Percentiles rank a stretch among this genome's conserved stretches.
phyloP scores from a whole-genome alignment of 1,140 invertebrate genomes.

The Amphibalanus amphitrite region DNA sequence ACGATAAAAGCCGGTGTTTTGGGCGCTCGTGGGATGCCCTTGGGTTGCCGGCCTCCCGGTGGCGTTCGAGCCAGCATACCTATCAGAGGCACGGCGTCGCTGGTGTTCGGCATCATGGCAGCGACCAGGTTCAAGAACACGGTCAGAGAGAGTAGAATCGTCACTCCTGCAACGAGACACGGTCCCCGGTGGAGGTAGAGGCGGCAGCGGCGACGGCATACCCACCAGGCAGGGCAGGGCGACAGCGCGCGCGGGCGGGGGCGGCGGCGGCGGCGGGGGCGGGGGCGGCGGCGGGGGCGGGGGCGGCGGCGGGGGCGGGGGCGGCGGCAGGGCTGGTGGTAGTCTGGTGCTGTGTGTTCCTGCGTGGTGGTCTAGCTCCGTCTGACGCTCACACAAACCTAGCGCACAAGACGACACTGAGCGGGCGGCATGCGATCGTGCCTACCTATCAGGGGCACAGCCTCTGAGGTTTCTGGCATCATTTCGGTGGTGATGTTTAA shows the following conservation, averaged over 20 bases:
- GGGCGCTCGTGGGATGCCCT: no score
- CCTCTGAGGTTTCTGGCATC: conserved; percentile 93
- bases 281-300: no score
- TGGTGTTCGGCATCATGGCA: conserved; percentile 64
- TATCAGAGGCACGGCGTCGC: conserved; percentile 65
- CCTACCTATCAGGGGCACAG: conserved; percentile 90
- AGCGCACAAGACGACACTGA: not conserved
- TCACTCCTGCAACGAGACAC: conserved; percentile 44
- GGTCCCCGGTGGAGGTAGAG: not conserved
- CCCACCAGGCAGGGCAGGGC: no score
- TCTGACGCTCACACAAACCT: not conserved
- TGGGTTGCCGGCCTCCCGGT: no score
- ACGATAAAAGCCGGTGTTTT: no score
- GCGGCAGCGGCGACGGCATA: no score
- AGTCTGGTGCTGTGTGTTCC: not conserved
- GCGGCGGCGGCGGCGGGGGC: no score
- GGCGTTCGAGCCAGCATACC: conserved; percentile 31
- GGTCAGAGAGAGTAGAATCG: conserved; percentile 71
- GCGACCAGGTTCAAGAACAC: conserved; percentile 74
- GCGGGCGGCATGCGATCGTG: not conserved
- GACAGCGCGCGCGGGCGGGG: no score
- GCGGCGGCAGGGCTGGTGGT: not conserved
- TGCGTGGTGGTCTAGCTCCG: not conserved
- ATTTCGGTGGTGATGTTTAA: conserved; percentile 91
- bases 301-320: no score